Evolutionary conservation across 2,113 vertebrate species (phyloP), one percentile per base, ranked within the genome.

Genomic region (Mormyrus lacerda): DNA sequence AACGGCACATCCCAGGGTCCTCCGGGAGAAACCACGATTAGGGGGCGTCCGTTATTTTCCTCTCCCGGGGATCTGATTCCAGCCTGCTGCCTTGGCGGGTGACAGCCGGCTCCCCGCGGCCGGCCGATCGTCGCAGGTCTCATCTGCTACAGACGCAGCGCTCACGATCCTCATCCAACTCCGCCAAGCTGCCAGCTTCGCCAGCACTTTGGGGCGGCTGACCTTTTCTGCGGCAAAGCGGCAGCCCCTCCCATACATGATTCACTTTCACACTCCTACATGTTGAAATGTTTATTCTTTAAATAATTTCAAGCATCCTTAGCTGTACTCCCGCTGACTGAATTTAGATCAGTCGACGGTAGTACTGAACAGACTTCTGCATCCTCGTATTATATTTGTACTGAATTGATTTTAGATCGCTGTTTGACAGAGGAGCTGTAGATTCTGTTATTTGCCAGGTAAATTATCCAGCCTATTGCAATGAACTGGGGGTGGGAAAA

Each of bases 191-290:
- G 88, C 24, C 31, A 55, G 47, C 48, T 79, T 83, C 4, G 51
- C 10, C 2, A 15, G 55, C 85, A 55, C 50, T 89, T 24, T 5
- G 10, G 35, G 51, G 42, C 55, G 21, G 87, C 24, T 45, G 55
- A 87, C 87, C 35, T 87, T 65, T 87, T 15, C 19, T 65, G 53
- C 17, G 17, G 35, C 44, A 31, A 31, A 21, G 8, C 42, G 24
- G 87, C 35, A 45, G 21, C 35, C 17, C 82, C 10, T 45, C 55
- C 87, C 3, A 0, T 87, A 21, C 51, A 65, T 65, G 87, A 58
- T 61, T 87, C 87, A 87, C 55, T 65, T 61, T 87, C 87, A 61
- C 87, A 87, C 87, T 87, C 87, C 87, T 44, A 58, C 87, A 44
- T 65, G 51, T 10, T 65, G 55, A 35, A 87, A 65, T 61, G 53